phyloP scores from a whole-genome alignment of 1,140 invertebrate genomes.

The Drosophila orosa region DNA sequence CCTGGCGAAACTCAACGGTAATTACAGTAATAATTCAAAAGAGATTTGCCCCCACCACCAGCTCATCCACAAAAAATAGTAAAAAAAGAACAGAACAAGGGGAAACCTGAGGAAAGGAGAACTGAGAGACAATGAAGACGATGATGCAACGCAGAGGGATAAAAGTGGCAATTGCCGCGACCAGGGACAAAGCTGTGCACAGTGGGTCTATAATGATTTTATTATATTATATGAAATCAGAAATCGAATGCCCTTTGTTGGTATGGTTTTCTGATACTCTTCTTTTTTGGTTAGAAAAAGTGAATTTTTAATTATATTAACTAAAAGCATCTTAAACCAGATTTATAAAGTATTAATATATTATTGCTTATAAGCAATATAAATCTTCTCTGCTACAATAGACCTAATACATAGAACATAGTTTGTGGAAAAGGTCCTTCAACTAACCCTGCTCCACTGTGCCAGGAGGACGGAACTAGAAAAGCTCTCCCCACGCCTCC shows the following conservation, averaged over 20 bases:
- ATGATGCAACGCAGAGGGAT: conserved; percentile 60
- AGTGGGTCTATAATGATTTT: conserved; percentile 2
- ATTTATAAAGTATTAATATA: not conserved
- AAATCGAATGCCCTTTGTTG: not conserved
- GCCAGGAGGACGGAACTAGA: conserved; percentile 18
- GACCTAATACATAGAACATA: too few species aligned
- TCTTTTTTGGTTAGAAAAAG: not conserved
- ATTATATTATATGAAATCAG: too few species aligned
- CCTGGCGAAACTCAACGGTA: conserved; percentile 76
- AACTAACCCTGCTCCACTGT: conserved; percentile 25
- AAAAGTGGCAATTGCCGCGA: conserved; percentile 70
- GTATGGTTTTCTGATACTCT: not conserved
- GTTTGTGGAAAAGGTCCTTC: not conserved
- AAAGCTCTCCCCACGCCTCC: conserved; percentile 16
- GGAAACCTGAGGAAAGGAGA: conserved; percentile 28
- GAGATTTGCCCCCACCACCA: conserved; percentile 71
- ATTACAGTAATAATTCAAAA: conserved; percentile 84
- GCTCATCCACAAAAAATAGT: conserved; percentile 39
- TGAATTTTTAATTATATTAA: not conserved
- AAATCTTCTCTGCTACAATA: too few species aligned
- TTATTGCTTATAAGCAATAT: too few species aligned
- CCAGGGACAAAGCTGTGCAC: conserved; percentile 17
- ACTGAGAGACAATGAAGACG: conserved; percentile 69
- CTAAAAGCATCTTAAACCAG: not conserved
- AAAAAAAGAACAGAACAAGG: conserved; percentile 19